Evolutionary conservation across 2,113 vertebrate genomes (phyloP), one percentile per base, ranked within the genome.

Genomic region (Sphaerodactylus townsendi): DNA sequence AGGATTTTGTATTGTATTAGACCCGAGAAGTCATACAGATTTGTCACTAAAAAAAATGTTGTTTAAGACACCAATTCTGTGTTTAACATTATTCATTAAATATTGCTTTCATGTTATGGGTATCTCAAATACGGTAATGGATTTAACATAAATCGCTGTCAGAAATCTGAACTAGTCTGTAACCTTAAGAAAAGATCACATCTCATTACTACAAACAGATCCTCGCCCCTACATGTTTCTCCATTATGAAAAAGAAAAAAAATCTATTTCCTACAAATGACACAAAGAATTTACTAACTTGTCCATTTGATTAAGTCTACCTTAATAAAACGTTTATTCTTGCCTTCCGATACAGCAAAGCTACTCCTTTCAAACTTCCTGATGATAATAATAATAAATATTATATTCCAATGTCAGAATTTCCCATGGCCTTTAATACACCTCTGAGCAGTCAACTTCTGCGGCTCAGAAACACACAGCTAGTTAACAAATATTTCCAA

Each of bases 401-500:
- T 37, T 69, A 28, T 33, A 44, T 70, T 69, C 64, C 64, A 77
- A n/a, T 41, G 35, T 59, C 37, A 77, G 59, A 75, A 28, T 88
- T 76, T 59, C 21, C 30, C 33, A 65, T 10, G 79, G 44, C 21
- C 76, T 90, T 79, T 35, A 88, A 66, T 30, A 89, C 41, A 6
- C 4, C 69, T 74, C 85, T 5, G 74, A 48, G 69, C 69, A 84
- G 77, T 30, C 46, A 89, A 81, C 30, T 1, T 5, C 1, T 21
- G 33, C 59, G 17, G 39, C 53, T 79, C 65, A 59, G 65, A 75
- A 72, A 73, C 13, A 53, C 35, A 68, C 48, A 37, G 71, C 35
- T 15, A 86, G 82, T 76, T 81, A 84, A 83, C 82, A 66, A 39
- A 79, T n/a, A 81, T 23, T 75, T 86, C 14, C 5, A 78, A 41